A percentile compares a stretch with the other conserved stretches of the same genome.
phyloP scores from a whole-genome alignment of 2,113 vertebrate species.

The Pristiophorus japonicus region DNA sequence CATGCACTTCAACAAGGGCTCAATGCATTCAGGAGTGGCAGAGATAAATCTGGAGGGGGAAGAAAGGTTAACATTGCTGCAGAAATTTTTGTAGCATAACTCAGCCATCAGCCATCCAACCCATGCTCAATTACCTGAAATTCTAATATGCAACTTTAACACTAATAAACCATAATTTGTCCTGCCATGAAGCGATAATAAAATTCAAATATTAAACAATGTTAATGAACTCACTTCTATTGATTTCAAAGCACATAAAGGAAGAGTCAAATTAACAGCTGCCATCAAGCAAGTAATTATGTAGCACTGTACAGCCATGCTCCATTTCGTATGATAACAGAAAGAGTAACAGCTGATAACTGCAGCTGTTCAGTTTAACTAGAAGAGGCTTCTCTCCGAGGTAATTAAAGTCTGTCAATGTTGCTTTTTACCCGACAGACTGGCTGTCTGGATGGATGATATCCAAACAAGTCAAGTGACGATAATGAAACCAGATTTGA shows the following conservation, averaged over 20 bases:
- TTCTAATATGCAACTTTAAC: not conserved
- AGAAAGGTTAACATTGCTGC: no score
- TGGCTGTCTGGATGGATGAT: not conserved
- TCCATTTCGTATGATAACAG: slow-evolving; percentile 9
- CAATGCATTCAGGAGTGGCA: not conserved
- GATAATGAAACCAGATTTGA: not conserved
- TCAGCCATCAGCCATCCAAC: not conserved
- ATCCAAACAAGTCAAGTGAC: not conserved
- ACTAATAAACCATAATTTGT: not conserved
- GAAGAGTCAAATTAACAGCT: slow-evolving; percentile 20
- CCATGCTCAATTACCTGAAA: not conserved
- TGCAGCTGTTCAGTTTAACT: slow-evolving; percentile 15
- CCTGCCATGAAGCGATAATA: not conserved
- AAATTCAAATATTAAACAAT: not conserved
- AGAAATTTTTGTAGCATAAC: no score
- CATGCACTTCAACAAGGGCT: not conserved
- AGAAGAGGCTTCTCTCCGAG: not conserved
- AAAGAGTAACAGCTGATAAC: slow-evolving; percentile 29
- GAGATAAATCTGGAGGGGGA: not conserved
- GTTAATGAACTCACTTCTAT: not conserved
- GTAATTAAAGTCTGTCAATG: not conserved
- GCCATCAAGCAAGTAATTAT: slow-evolving; percentile 28
- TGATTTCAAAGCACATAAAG: not conserved
- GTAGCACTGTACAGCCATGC: not conserved
- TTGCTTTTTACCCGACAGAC: not conserved